Percentiles rank a stretch among this genome's conserved stretches.
Conservation (phyloP, 2,888 invertebrate genomes). For the Cantharis nigra region DNA sequence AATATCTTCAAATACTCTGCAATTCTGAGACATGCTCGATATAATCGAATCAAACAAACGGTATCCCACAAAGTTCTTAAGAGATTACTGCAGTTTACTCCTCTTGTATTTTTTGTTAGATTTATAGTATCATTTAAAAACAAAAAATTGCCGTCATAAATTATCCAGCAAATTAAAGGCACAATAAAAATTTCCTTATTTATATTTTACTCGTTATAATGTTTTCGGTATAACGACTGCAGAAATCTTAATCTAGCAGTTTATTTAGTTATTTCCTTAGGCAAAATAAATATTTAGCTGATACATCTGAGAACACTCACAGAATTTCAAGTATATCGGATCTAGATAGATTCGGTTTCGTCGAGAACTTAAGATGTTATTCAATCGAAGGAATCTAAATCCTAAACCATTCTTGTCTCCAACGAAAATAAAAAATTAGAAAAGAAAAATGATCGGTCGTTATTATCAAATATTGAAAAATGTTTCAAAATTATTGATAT, state of each 20-base stretch:
- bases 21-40: neutral
- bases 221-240: neutral
- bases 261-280: constrained; percentile 2
- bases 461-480: neutral
- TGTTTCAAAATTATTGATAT: neutral
- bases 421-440: neutral
- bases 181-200: neutral
- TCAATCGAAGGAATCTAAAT: neutral
- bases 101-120: neutral
- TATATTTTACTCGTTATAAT: neutral
- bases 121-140: neutral
- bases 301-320: neutral
- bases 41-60: neutral
- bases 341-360: neutral
- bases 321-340: constrained; percentile 1
- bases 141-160: neutral
- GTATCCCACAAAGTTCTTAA: neutral
- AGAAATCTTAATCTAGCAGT: neutral
- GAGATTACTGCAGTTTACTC: neutral
- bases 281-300: constrained; percentile 3
- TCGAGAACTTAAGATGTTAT: constrained; percentile 2
- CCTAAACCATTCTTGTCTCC: neutral
- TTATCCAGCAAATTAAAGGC: neutral
- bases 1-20: neutral
- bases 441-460: neutral